Evolutionary conservation across 2,888 invertebrate species (phyloP), one percentile per base, ranked within the genome.

Genomic region (Rambutsinella grinnellia): DNA sequence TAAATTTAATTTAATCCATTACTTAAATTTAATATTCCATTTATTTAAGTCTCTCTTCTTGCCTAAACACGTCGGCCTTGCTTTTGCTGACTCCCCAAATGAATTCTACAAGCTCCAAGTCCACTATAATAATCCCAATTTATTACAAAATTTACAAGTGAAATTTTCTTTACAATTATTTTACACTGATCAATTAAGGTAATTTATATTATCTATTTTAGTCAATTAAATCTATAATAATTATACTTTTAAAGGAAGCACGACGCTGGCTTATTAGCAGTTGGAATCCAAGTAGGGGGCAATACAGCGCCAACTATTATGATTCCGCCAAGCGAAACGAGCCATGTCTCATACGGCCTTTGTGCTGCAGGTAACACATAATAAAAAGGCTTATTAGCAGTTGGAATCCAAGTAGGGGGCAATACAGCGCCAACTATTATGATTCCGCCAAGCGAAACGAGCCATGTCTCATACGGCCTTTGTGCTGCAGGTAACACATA

Each of bases 61-160:
- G 17, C 78, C 78, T 3, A 69, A 74, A 0, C 74, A 78, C 23
- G 78, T 78, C 17, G 78, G 78, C 3, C 21, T 69, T 19, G 69
- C 78, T 1, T 10, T 78, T 0, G 49, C 44, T 17, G 63, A 63
- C 26, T 28, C 36, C 1, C 19, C 27, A 5, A 56, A 74, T n/a
- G 74, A 74, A 46, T 78, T 70, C 23, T 61, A 63, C 27, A 49
- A 74, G 47, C 15, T 70, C 10, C 53, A 69, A 60, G 60, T 70
- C 5, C 56, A 62, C 24, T 70, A 49, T 19, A 36, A 60, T 19
- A 60, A 69, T 60, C 51, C 51, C 1, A 21, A 60, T 1, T n/a
- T 27, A 58, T 26, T 57, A 21, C 15, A 28, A 8, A 21, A 49
- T 27, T 44, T 68, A 6, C 21, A 6, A 15, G 17, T 6, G 51